Conservation (phyloP, 1,140 invertebrate species). For the Mercenaria mercenaria region DNA sequence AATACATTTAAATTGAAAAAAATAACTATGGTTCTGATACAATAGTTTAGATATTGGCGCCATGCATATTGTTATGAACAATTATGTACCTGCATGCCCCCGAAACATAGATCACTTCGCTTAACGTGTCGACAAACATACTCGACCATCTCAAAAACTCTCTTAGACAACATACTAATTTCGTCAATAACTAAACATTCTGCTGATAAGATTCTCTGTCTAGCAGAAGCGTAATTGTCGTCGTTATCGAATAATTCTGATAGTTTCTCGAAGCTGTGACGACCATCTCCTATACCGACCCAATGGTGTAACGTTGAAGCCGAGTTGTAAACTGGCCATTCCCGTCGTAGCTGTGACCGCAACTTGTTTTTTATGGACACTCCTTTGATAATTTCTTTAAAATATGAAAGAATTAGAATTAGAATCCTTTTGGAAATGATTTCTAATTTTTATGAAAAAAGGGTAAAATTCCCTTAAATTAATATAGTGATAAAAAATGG, state of each 20-base stretch:
- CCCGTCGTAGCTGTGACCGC: constrained; percentile 51
- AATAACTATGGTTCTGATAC: too few species aligned
- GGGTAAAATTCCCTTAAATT: not conserved
- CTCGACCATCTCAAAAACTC: constrained; percentile 53
- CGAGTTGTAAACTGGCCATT: constrained; percentile 61
- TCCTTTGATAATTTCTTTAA: not conserved
- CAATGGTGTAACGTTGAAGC: constrained; percentile 60
- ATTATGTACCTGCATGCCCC: constrained; percentile 41
- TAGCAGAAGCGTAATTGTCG: not conserved
- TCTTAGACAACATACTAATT: constrained; percentile 46
- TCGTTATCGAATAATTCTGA: not conserved
- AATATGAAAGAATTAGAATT: not conserved
- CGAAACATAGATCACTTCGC: constrained; percentile 19
- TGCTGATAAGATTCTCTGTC: not conserved
- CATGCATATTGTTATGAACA: too few species aligned
- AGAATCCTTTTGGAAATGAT: not conserved
- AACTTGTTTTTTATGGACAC: not conserved
- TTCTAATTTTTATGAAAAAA: not conserved
- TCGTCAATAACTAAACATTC: constrained; percentile 29
- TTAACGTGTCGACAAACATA: constrained; percentile 41
- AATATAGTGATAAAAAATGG: too few species aligned
- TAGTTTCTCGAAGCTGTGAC: not conserved
- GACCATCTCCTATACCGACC: constrained; percentile 60
- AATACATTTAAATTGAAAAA: too few species aligned
- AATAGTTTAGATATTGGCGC: too few species aligned